Percentiles rank a stretch among this genome's conserved stretches.
Conservation (phyloP, 1,140 invertebrate species). For the Aphelenchoides avenae region DNA sequence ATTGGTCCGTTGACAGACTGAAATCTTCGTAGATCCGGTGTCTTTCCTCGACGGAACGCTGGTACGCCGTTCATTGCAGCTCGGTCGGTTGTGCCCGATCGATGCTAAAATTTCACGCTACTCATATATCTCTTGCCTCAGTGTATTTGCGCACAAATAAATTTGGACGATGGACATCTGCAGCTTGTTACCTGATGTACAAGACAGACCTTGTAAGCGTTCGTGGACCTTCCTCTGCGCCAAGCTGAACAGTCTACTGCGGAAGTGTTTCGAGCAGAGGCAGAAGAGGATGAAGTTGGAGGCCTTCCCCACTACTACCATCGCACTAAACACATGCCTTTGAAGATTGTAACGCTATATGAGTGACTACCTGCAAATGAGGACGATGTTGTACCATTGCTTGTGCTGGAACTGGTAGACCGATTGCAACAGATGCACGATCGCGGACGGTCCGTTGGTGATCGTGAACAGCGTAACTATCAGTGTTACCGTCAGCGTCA, state of each 20-base stretch:
- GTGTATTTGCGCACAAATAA: too few species aligned
- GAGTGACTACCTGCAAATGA: conserved; percentile 43
- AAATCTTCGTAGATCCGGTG: too few species aligned
- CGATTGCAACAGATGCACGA: conserved; percentile 47
- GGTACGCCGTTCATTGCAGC: too few species aligned
- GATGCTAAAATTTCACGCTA: too few species aligned
- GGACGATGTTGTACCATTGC: conserved; percentile 32
- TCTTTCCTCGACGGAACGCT: too few species aligned
- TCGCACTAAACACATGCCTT: conserved; percentile 35
- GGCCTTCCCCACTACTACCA: conserved; percentile 54
- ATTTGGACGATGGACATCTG: too few species aligned
- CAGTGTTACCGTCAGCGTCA: conserved; percentile 53
- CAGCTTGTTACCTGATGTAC: too few species aligned
- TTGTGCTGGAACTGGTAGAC: conserved; percentile 16
- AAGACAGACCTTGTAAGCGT: too few species aligned
- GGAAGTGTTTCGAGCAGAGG: conserved; percentile 56
- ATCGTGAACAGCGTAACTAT: conserved; percentile 56
- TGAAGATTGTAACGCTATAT: conserved; percentile 15
- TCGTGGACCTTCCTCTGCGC: conserved; percentile 55
- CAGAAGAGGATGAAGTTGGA: conserved; percentile 58
- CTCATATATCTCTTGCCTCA: too few species aligned
- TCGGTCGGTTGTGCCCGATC: too few species aligned
- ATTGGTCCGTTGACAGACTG: too few species aligned
- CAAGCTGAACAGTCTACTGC: conserved; percentile 44
- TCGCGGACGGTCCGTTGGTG: conserved; percentile 55